phyloP scores from a whole-genome alignment of 2,888 invertebrate genomes.

The Pemphredon lugubris region DNA sequence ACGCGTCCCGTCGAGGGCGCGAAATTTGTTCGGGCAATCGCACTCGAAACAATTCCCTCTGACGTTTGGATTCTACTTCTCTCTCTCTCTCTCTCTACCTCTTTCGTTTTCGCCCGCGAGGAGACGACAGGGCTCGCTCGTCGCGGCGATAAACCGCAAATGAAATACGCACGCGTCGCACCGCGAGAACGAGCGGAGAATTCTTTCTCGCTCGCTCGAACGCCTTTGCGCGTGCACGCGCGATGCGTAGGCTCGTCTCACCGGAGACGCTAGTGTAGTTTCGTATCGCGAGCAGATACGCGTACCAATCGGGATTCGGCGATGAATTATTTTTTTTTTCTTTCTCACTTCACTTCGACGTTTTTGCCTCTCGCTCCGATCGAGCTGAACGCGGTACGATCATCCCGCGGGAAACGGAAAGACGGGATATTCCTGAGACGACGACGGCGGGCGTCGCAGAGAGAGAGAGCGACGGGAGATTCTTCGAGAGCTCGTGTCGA shows the following conservation, averaged over 20 bases:
- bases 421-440: not conserved
- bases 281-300: too few species aligned
- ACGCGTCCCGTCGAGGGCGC: conserved; percentile 71
- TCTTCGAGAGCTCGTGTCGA: conserved; percentile 54
- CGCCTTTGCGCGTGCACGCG: conserved; percentile 13
- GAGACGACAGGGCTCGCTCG: not conserved
- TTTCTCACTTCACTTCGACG: too few species aligned
- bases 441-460: conserved; percentile 13
- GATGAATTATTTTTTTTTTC: too few species aligned
- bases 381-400: too few species aligned
- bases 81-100: too few species aligned
- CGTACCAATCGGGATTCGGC: too few species aligned
- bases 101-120: conserved; percentile 13
- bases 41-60: conserved; percentile 53
- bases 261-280: too few species aligned
- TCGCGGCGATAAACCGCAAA: conserved; percentile 47
- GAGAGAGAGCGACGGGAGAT: conserved; percentile 6
- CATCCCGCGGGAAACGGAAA: too few species aligned
- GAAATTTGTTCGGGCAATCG: conserved; percentile 66
- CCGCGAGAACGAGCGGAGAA: not conserved
- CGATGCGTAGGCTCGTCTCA: conserved; percentile 22
- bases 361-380: too few species aligned
- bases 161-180: conserved; percentile 23
- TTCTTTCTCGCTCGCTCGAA: conserved; percentile 26
- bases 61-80: conserved; percentile 45